Evolutionary conservation across 2,888 invertebrate genomes (phyloP).

Genomic region (Polylopha cassiicola): DNA sequence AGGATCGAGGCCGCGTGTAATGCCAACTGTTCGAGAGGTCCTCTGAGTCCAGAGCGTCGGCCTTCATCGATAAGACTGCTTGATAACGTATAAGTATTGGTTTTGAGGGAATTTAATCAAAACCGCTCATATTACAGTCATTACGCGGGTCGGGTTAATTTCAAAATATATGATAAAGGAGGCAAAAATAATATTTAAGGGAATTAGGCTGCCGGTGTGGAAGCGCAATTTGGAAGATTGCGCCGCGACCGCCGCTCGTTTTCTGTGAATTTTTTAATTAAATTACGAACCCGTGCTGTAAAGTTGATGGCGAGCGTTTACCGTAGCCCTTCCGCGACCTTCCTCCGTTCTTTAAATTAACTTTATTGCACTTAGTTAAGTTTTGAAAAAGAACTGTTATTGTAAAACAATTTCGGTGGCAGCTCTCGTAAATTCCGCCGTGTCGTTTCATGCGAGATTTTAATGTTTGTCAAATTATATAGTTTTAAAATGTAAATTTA

Average conservation of each 20-base stretch:
- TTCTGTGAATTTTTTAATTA: conserved; percentile 77
- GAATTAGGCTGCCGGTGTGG: conserved; percentile 69
- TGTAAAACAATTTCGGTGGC: conserved; percentile 17
- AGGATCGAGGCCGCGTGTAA: conserved; percentile 28
- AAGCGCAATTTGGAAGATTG: conserved; percentile 70
- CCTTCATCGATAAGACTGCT: conserved; percentile 41
- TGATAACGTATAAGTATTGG: conserved; percentile 73
- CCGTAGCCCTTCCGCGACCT: conserved; percentile 33
- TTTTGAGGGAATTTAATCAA: conserved; percentile 72
- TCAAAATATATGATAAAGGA: conserved; percentile 71
- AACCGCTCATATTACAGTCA: conserved; percentile 63
- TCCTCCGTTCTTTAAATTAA: conserved; percentile 27
- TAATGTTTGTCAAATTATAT: conserved; percentile 19
- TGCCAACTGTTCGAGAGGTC: conserved; percentile 22
- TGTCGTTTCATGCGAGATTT: conserved; percentile 13
- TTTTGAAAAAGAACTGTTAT: conserved; percentile 19
- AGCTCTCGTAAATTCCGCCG: conserved; percentile 13
- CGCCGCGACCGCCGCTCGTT: conserved; percentile 50
- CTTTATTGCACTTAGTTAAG: conserved; percentile 29
- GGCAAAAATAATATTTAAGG: conserved; percentile 69
- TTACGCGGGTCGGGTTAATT: conserved; percentile 63
- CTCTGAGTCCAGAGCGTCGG: conserved; percentile 46
- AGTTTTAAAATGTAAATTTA: conserved; percentile 20
- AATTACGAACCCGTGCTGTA: conserved; percentile 70
- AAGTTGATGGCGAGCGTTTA: conserved; percentile 53